Evolutionary conservation across 2,888 invertebrate species (phyloP), one percentile per base, ranked within the genome.

Genomic region (Rhogogaster chlorosoma): DNA sequence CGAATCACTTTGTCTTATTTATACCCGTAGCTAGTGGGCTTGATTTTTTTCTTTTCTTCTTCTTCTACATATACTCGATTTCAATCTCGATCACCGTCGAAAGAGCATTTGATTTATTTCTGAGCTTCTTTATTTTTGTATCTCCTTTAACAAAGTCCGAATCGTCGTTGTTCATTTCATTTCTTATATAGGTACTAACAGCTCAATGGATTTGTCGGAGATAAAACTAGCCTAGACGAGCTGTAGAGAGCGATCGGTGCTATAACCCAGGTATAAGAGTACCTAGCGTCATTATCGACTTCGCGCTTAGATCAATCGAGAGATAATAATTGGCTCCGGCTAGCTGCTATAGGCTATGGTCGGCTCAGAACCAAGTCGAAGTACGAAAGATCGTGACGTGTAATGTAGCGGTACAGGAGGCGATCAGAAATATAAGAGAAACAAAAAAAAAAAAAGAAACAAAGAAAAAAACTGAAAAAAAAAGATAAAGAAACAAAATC

Each of bases 301-400:
- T 80, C 80, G 80, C 80, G 80, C 80, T 80, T 80, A 64, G 80
- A 80, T 80, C 80, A 80, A 80, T 80, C 80, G 80, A 38, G 61
- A 80, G 57, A 80, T 80, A 61, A 64, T 80, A 80, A 80, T 80
- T 80, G 80, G 80, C 80, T 80, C 22, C 61, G 80, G 57, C n/a
- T 38, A 64, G 61, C 22, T 57, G 22, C 10, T 61, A 61, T 61
- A 26, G 26, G 15, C 45, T 57, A 77, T 36, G 38, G 57, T 57
- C 53, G 53, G 78, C 36, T 42, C 42, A 10, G 75, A 78, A 53
- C 42, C 78, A 36, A 78, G 53, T 22, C 57, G 32, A 80, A 36
- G 80, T 80, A 80, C 80, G 61, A 57, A 64, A 80, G 61, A 80
- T 80, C 57, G 64, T 80, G 36, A 61, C 61, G 80, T 64, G 80